Percentiles rank a stretch among this genome's conserved stretches.
These are phyloP conservation scores for Eurytemora carolleeae DNA, from an alignment of 1,140 invertebrate species.

Conservation along the genomic window DNA sequence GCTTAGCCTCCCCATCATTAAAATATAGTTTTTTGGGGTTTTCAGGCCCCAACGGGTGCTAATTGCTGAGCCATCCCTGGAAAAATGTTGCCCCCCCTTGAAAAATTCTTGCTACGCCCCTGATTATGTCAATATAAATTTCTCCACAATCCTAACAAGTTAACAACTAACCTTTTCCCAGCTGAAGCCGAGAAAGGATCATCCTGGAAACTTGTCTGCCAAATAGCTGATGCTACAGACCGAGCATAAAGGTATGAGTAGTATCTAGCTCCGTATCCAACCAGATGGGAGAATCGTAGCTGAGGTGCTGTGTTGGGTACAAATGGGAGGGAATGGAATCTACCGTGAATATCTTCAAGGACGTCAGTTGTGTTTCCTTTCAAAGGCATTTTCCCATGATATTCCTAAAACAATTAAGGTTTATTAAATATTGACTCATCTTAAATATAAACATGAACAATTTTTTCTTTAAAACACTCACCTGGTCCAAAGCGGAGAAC, in stretches of 20 bases:
- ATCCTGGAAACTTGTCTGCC: conserved; percentile 62
- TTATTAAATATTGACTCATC: not conserved
- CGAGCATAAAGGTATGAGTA: conserved; percentile 90
- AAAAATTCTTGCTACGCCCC: too few relatives aligned
- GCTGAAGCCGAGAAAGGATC: conserved; percentile 47
- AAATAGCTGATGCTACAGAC: conserved; percentile 77
- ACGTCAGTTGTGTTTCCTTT: not conserved
- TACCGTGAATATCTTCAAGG: not conserved
- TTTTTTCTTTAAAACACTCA: not conserved
- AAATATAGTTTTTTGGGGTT: too few relatives aligned
- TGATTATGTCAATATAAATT: too few relatives aligned
- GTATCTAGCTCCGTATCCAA: conserved; percentile 95
- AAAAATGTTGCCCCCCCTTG: too few relatives aligned
- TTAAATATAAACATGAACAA: not conserved
- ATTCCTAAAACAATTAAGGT: not conserved
- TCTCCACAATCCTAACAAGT: too few relatives aligned
- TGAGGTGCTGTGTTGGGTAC: conserved; percentile 53
- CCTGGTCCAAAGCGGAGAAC: conserved; percentile 4
- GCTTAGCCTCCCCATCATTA: too few relatives aligned
- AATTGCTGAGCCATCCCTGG: too few relatives aligned
- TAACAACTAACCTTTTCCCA: not conserved
- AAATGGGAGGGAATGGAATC: not conserved
- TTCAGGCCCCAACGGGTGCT: too few relatives aligned
- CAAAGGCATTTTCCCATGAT: not conserved
- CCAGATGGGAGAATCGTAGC: conserved; percentile 80